A percentile compares a stretch with the other conserved stretches of the same genome.
These are phyloP conservation scores for Oligia fasciuncula DNA, from an alignment of 2,888 invertebrate species.

Conservation along the genomic window DNA sequence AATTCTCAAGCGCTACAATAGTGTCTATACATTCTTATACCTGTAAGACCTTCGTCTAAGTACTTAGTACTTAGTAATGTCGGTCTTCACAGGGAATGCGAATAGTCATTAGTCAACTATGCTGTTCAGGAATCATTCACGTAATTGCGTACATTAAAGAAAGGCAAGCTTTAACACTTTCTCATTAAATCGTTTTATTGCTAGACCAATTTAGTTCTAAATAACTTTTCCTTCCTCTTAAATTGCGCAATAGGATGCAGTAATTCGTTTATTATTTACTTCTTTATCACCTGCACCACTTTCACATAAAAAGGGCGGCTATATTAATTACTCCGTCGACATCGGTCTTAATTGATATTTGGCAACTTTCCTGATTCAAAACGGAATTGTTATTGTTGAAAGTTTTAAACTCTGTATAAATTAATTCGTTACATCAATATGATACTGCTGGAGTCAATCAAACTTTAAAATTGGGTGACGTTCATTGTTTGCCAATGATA, in stretches of 20 bases:
- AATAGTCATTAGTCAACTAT: slow-evolving; percentile 15
- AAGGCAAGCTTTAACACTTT: slow-evolving; percentile 19
- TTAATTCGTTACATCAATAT: slow-evolving; percentile 50
- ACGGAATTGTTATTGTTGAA: slow-evolving; percentile 46
- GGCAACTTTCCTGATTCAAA: slow-evolving; percentile 58
- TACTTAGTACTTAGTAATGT: slow-evolving; percentile 27
- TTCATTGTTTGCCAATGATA: slow-evolving; percentile 37
- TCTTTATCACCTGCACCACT: slow-evolving; percentile 37
- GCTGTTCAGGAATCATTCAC: slow-evolving; percentile 4
- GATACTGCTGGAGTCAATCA: slow-evolving; percentile 48
- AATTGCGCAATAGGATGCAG: slow-evolving; percentile 32
- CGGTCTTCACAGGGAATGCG: slow-evolving; percentile 27
- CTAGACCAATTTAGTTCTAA: neutral
- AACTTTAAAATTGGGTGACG: slow-evolving; percentile 50
- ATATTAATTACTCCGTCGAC: slow-evolving; percentile 47
- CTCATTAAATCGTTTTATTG: slow-evolving; percentile 16
- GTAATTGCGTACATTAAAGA: slow-evolving; percentile 16
- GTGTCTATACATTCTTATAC: slow-evolving; percentile 29
- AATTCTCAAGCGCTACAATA: slow-evolving; percentile 47
- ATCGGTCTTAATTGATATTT: slow-evolving; percentile 62
- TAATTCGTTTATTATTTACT: slow-evolving; percentile 23
- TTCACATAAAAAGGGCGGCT: slow-evolving; percentile 40
- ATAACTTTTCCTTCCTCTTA: slow-evolving; percentile 10
- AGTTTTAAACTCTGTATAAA: slow-evolving; percentile 52
- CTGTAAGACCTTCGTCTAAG: slow-evolving; percentile 28